A percentile compares a stretch with the other conserved stretches of the same genome.
Conservation (phyloP, 2,888 invertebrate genomes). For the Lasioglossum pauxillum region DNA sequence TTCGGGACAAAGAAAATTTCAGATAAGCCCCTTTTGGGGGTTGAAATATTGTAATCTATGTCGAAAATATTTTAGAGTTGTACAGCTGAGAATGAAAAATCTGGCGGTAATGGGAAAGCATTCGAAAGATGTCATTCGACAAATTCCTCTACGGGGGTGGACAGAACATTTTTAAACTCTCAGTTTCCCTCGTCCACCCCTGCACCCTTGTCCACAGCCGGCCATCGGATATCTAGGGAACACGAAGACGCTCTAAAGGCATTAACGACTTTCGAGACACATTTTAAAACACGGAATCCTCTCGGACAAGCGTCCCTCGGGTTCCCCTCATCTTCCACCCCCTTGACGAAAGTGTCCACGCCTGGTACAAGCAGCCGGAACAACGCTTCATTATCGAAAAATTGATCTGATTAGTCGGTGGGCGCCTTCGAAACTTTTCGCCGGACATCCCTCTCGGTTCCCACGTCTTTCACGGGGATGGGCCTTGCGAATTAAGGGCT, state of each 20-base stretch:
- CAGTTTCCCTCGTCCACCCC: not conserved
- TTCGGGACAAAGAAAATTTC: not conserved
- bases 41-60: not conserved
- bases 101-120: not conserved
- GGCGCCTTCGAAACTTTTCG: conserved; percentile 60
- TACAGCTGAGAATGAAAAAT: not conserved
- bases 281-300: conserved; percentile 68
- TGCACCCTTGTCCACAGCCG: not conserved
- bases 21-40: not conserved
- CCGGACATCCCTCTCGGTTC: conserved; percentile 71
- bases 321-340: conserved; percentile 7
- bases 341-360: conserved; percentile 39
- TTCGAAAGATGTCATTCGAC: not conserved
- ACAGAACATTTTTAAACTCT: not conserved
- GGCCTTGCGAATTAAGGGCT: conserved; percentile 49
- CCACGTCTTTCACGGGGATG: conserved; percentile 52
- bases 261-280: conserved; percentile 76
- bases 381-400: conserved; percentile 82
- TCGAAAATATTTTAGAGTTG: not conserved
- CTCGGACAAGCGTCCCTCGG: conserved; percentile 43
- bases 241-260: conserved; percentile 74
- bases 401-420: conserved; percentile 82
- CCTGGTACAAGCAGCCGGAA: conserved; percentile 57
- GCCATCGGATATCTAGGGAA: conserved; percentile 67
- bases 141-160: not conserved